phyloP scores from a whole-genome alignment of 2,888 invertebrate genomes.

The Drosophila quinaria region DNA sequence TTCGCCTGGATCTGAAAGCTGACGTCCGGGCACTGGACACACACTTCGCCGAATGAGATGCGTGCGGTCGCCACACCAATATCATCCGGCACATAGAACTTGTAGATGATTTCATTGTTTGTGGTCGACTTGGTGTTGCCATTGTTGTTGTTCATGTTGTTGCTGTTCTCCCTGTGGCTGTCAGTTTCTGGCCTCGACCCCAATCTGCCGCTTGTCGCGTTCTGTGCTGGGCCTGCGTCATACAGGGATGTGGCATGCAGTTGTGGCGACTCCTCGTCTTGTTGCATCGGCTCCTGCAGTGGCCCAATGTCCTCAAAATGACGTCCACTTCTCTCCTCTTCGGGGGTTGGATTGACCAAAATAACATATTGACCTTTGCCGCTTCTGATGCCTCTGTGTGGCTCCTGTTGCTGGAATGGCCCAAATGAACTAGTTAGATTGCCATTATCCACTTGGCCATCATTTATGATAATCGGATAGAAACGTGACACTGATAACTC shows the following conservation, averaged over 20 bases:
- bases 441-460: slow-evolving; percentile 80
- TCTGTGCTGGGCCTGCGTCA: slow-evolving; percentile 8
- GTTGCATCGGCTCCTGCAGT: slow-evolving; percentile 4
- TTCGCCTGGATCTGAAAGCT: slow-evolving; percentile 87
- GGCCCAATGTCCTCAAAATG: slow-evolving; percentile 38
- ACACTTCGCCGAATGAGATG: slow-evolving; percentile 84
- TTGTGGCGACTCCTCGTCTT: slow-evolving; percentile 4
- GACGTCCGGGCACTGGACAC: slow-evolving; percentile 86
- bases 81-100: slow-evolving; percentile 86
- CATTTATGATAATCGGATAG: slow-evolving; percentile 83
- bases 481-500: slow-evolving; percentile 88
- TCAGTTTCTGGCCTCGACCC: slow-evolving; percentile 14
- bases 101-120: slow-evolving; percentile 85
- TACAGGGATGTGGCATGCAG: slow-evolving; percentile 1
- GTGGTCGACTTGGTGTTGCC: slow-evolving; percentile 43
- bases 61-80: slow-evolving; percentile 82
- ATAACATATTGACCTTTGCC: slow-evolving; percentile 1
- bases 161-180: slow-evolving; percentile 18
- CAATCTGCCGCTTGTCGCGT: slow-evolving; percentile 25
- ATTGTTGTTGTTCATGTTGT: slow-evolving; percentile 12
- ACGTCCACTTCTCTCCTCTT: slow-evolving; percentile 17
- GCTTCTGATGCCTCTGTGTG: slow-evolving; percentile 11
- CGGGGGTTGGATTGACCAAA: slow-evolving; percentile 11
- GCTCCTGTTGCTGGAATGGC: slow-evolving; percentile 13
- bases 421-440: slow-evolving; percentile 82